Conservation (phyloP, 1,140 invertebrate species). For the Lordiphosa mommai region DNA sequence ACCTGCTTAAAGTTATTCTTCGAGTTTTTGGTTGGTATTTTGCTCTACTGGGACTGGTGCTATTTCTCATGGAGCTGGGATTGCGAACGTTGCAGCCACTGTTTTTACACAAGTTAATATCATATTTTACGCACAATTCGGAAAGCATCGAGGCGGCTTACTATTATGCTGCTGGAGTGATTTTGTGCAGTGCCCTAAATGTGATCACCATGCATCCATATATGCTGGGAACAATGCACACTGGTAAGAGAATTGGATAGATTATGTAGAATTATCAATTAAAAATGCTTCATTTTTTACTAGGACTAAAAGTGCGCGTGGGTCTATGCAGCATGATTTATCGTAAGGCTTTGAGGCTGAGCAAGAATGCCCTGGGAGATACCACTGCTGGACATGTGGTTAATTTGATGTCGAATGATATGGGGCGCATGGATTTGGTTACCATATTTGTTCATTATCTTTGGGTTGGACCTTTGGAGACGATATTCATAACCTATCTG, state of each 20-base stretch:
- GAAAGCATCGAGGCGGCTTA: slow-evolving; percentile 82
- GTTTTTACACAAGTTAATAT: slow-evolving; percentile 86
- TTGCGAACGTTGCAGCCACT: slow-evolving; percentile 85
- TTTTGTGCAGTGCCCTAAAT: slow-evolving; percentile 85
- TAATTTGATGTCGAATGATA: slow-evolving; percentile 95
- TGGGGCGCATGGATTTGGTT: slow-evolving; percentile 86
- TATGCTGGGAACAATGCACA: slow-evolving; percentile 87
- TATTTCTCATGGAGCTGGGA: slow-evolving; percentile 64
- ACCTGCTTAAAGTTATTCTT: slow-evolving; percentile 43
- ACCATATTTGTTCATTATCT: slow-evolving; percentile 87
- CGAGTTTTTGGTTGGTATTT: slow-evolving; percentile 66
- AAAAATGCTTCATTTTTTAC: neutral
- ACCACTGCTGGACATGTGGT: slow-evolving; percentile 93
- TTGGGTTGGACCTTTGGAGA: slow-evolving; percentile 91
- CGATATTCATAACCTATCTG: slow-evolving; percentile 87
- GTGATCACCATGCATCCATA: slow-evolving; percentile 89
- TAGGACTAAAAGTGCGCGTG: slow-evolving; percentile 86
- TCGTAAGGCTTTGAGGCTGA: slow-evolving; percentile 87
- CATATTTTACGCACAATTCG: slow-evolving; percentile 81
- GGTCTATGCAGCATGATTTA: slow-evolving; percentile 90
- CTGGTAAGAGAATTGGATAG: slow-evolving; percentile 80
- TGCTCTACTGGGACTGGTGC: slow-evolving; percentile 52
- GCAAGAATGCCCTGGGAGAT: slow-evolving; percentile 85
- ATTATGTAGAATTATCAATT: neutral
- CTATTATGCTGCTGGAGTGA: slow-evolving; percentile 84